phyloP scores from a whole-genome alignment of 2,797 vertebrate species.

The Spea hammondii region DNA sequence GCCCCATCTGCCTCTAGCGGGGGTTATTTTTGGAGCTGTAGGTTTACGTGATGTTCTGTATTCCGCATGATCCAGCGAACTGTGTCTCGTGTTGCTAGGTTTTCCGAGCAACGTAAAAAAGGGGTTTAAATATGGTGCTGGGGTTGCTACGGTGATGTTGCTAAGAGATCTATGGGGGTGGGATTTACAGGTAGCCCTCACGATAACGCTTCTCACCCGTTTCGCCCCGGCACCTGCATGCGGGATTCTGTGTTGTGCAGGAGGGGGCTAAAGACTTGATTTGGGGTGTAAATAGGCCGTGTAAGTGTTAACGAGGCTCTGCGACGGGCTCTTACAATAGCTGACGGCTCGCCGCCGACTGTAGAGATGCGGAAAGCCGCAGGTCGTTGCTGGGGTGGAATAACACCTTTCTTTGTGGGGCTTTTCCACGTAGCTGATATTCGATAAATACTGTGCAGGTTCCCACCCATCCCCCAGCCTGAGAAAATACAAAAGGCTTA shows the following conservation, averaged over 20 bases:
- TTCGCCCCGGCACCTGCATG: not conserved
- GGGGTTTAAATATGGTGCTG: slow-evolving; percentile 54
- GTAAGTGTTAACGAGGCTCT: too few relatives aligned
- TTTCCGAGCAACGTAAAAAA: slow-evolving; percentile 18
- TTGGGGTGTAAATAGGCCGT: too few relatives aligned
- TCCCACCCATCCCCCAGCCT: slow-evolving; percentile 60
- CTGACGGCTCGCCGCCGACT: too few relatives aligned
- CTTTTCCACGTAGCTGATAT: slow-evolving; percentile 1
- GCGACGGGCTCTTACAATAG: not conserved
- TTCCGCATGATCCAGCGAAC: slow-evolving; percentile 32
- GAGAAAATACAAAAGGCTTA: slow-evolving; percentile 50
- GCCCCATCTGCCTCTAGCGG: not conserved
- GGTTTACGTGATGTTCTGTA: slow-evolving; percentile 27
- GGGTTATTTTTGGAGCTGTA: slow-evolving; percentile 30
- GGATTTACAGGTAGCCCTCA: slow-evolving; percentile 11
- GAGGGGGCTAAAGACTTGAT: slow-evolving; percentile 39
- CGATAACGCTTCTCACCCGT: not conserved
- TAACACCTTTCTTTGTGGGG: not conserved
- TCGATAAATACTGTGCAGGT: slow-evolving; percentile 44
- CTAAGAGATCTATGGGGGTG: slow-evolving; percentile 62
- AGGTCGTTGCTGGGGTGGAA: not conserved
- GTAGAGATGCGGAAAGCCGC: not conserved
- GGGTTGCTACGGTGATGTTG: slow-evolving; percentile 82
- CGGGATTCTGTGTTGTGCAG: slow-evolving; percentile 10
- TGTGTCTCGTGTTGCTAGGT: slow-evolving; percentile 35